These are phyloP conservation scores for Coelopa pilipes DNA, from an alignment of 2,888 invertebrate species.

Conservation along the genomic window DNA sequence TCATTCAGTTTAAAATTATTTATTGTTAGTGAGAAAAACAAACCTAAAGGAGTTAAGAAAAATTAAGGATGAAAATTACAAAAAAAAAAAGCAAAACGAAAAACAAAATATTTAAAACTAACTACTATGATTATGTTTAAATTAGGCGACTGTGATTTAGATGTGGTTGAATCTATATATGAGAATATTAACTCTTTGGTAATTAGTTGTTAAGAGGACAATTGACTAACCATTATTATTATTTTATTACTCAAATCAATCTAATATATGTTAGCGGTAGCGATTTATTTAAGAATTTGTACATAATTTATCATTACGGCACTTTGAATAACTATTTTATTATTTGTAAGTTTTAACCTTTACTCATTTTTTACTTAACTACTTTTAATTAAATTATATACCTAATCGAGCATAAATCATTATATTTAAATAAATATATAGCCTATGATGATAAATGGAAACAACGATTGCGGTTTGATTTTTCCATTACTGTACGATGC, in stretches of 20 bases:
- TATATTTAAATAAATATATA: constrained; percentile 15
- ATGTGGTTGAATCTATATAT: constrained; percentile 56
- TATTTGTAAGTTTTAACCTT: not conserved
- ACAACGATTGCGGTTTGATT: not conserved
- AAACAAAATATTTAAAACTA: not conserved
- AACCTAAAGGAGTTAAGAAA: not conserved
- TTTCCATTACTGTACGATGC: not conserved
- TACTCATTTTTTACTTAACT: constrained; percentile 24
- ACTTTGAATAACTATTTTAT: not conserved
- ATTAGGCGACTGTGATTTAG: constrained; percentile 63
- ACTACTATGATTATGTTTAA: constrained; percentile 21
- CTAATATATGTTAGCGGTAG: too few relatives aligned
- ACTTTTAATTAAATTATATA: constrained; percentile 22
- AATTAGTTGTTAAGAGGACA: constrained; percentile 3
- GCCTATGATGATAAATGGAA: not conserved
- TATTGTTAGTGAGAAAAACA: not conserved
- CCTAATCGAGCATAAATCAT: constrained; percentile 2
- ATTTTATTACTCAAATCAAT: not conserved
- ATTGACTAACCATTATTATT: not conserved
- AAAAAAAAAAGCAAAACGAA: too few relatives aligned
- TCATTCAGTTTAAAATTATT: not conserved
- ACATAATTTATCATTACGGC: constrained; percentile 18
- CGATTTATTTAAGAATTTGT: constrained; percentile 18
- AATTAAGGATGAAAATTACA: not conserved
- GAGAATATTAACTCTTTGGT: constrained; percentile 30